Conservation (phyloP, 2,888 invertebrate species). For the Halictus quadricinctus region DNA sequence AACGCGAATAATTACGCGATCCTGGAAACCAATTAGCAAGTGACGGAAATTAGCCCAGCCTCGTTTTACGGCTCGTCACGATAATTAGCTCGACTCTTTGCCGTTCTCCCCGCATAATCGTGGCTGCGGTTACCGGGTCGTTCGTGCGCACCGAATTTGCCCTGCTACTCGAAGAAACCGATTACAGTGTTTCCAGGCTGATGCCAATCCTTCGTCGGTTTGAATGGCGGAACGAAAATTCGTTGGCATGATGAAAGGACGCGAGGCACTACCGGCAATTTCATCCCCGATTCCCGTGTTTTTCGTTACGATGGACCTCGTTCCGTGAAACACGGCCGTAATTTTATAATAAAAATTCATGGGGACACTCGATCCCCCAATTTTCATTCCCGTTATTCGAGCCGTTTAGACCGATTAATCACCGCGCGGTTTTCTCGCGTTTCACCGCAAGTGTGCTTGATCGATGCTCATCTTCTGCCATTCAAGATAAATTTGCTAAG, state of each 20-base stretch:
- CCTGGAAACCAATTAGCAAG: constrained; percentile 60
- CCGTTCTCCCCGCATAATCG: constrained; percentile 43
- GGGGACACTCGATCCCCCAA: background rate
- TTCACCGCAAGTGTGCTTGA: background rate
- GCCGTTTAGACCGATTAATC: background rate
- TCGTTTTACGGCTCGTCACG: constrained; percentile 57
- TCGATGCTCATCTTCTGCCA: background rate
- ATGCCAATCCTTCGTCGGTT: constrained; percentile 8
- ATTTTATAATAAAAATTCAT: constrained; percentile 1
- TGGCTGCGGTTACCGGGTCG: constrained; percentile 32
- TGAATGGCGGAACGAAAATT: background rate
- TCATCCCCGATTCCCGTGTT: constrained; percentile 4
- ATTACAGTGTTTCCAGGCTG: constrained; percentile 35
- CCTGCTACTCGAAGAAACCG: constrained; percentile 43
- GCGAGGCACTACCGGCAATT: constrained; percentile 23
- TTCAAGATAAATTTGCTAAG: background rate
- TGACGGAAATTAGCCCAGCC: constrained; percentile 56
- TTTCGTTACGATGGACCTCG: too few relatives aligned
- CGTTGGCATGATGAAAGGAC: constrained; percentile 27
- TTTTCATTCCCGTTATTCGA: background rate
- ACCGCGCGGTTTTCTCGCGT: background rate
- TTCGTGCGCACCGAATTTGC: constrained; percentile 33
- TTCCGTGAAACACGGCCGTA: background rate
- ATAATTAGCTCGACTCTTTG: constrained; percentile 64
- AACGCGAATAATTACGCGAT: constrained; percentile 61